phyloP scores from a whole-genome alignment of 2,888 invertebrate species.

The Isotomurus palustris region DNA sequence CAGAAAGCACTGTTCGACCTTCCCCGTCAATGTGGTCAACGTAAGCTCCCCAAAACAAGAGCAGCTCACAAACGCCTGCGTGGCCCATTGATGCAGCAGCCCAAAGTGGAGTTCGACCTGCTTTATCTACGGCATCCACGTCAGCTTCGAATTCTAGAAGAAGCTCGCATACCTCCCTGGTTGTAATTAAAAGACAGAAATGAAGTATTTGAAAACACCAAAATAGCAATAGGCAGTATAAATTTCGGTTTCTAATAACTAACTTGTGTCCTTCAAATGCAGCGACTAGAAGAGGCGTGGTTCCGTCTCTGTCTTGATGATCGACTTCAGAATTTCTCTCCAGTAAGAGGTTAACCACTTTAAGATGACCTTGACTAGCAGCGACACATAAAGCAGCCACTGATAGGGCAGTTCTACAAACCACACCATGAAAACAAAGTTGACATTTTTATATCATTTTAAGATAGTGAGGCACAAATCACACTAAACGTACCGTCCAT shows the following conservation, averaged over 20 bases:
- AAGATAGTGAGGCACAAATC: neutral
- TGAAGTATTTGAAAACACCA: neutral
- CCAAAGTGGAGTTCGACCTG: slow-evolving; percentile 81
- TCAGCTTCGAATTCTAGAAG: slow-evolving; percentile 88
- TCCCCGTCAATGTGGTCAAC: slow-evolving; percentile 92
- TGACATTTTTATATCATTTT: neutral
- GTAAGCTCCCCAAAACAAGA: slow-evolving; percentile 93
- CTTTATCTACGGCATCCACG: slow-evolving; percentile 76
- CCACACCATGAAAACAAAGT: no score
- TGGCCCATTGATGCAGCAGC: slow-evolving; percentile 91
- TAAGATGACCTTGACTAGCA: slow-evolving; percentile 59
- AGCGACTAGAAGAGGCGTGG: slow-evolving; percentile 81
- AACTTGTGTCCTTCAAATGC: slow-evolving; percentile 85
- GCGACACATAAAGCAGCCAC: slow-evolving; percentile 81
- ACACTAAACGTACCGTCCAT: slow-evolving; percentile 58
- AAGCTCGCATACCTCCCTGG: slow-evolving; percentile 80
- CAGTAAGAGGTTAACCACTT: slow-evolving; percentile 65
- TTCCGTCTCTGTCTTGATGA: slow-evolving; percentile 76
- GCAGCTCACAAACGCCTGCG: slow-evolving; percentile 73
- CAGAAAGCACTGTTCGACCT: slow-evolving; percentile 70
- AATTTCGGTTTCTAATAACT: slow-evolving; percentile 46
- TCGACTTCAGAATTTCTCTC: slow-evolving; percentile 79
- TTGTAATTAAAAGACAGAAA: slow-evolving; percentile 21
- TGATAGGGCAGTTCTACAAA: slow-evolving; percentile 77
- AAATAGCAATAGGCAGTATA: neutral